phyloP scores from a whole-genome alignment of 30 jellyfish, hydroid and myxozoan genomes.

The Hydra vulgaris region DNA sequence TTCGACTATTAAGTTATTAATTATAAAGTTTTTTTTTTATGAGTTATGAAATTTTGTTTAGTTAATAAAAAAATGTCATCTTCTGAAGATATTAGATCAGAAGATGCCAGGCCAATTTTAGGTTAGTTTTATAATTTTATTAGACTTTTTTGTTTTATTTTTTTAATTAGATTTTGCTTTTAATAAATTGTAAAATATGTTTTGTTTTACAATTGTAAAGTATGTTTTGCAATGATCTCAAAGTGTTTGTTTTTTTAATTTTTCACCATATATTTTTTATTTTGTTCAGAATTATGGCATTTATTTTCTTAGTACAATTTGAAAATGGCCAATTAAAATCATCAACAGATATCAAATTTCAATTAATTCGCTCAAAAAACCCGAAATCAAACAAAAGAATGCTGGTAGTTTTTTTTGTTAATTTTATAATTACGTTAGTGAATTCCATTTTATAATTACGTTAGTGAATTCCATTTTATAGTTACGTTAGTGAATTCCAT shows the following conservation, averaged over 20 bases:
- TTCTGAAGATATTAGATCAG: too few relatives aligned
- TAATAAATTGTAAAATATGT: too few relatives aligned
- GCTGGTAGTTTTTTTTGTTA: conserved; percentile 10
- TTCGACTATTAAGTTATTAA: too few relatives aligned
- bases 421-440: too few relatives aligned
- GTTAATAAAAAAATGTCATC: neutral
- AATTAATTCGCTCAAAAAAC: conserved; percentile 14
- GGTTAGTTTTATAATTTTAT: conserved; percentile 3
- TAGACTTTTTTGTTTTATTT: neutral
- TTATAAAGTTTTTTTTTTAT: too few relatives aligned
- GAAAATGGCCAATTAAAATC: conserved; percentile 24
- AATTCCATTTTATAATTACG: too few relatives aligned
- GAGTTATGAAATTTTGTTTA: too few relatives aligned
- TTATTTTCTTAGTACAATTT: conserved; percentile 31
- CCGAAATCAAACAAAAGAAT: conserved; percentile 32
- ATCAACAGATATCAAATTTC: neutral
- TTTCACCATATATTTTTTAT: too few relatives aligned
- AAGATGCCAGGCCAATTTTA: conserved; percentile 23
- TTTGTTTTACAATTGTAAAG: neutral
- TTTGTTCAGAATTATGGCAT: too few relatives aligned
- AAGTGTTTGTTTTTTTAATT: neutral
- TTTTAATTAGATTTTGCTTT: neutral
- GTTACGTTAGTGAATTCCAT: too few relatives aligned
- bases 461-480: too few relatives aligned
- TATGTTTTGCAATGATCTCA: neutral